phyloP scores from a whole-genome alignment of 2,113 vertebrate species.

The Phalacrocorax brasilianus region DNA sequence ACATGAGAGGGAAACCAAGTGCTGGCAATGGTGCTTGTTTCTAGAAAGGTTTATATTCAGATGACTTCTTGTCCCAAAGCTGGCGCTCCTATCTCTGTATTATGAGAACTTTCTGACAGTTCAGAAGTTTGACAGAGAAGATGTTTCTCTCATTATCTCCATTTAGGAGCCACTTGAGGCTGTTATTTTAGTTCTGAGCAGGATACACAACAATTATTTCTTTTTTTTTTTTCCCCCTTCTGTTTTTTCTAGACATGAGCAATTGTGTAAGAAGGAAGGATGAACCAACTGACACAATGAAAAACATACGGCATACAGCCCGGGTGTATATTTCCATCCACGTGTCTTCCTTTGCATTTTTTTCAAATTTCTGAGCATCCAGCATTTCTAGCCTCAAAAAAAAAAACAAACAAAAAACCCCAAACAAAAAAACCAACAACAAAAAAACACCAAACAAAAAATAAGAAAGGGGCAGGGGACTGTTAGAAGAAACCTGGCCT shows the following conservation, averaged over 20 bases:
- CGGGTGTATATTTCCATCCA: not conserved
- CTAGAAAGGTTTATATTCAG: not conserved
- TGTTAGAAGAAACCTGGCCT: not conserved
- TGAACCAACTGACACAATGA: not conserved
- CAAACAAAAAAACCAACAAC: too few species aligned
- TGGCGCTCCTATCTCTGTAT: not conserved
- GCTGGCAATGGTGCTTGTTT: not conserved
- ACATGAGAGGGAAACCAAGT: not conserved
- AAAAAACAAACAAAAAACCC: too few species aligned
- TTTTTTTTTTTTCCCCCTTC: not conserved
- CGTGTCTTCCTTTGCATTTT: not conserved
- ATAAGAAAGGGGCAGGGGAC: accelerated
- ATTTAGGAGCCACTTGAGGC: not conserved
- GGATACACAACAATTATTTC: not conserved
- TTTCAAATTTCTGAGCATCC: not conserved
- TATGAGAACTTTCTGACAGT: not conserved
- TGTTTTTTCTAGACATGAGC: not conserved
- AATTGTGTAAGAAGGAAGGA: not conserved
- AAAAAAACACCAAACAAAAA: too few species aligned
- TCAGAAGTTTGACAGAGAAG: not conserved
- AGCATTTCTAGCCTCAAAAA: not conserved
- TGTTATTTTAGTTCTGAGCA: not conserved
- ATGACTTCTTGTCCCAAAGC: not conserved
- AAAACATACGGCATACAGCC: not conserved
- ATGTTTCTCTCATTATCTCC: not conserved